Conservation (phyloP, 2,113 vertebrate genomes). For the Bagarius yarrelli region DNA sequence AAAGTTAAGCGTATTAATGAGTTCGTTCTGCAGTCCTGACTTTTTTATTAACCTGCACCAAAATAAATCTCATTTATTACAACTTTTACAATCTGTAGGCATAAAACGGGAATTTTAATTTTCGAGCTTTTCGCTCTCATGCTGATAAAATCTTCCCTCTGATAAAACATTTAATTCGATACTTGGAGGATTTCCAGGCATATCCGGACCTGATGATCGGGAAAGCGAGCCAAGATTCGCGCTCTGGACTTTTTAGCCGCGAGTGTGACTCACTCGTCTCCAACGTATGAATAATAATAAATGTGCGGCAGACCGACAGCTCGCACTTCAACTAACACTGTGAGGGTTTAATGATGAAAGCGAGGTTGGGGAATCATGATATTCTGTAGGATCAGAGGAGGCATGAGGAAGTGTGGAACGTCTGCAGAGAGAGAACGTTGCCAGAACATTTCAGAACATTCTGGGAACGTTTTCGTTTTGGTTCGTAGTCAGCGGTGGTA, state of each 20-base stretch:
- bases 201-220: not conserved
- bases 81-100: not conserved
- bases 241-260: not conserved
- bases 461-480: not conserved
- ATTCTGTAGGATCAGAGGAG: not conserved
- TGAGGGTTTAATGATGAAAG: constrained; percentile 22
- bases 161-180: constrained; percentile 6
- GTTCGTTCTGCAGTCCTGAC: too few relatives aligned
- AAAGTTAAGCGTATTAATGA: not conserved
- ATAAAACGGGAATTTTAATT: not conserved
- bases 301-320: not conserved
- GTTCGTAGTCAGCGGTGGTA: not conserved
- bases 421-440: not conserved
- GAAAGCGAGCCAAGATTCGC: not conserved
- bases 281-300: not conserved
- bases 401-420: not conserved
- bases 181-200: not conserved
- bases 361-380: too few relatives aligned
- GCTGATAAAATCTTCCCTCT: not conserved
- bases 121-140: not conserved
- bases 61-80: not conserved
- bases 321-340: not conserved
- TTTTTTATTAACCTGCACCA: not conserved
- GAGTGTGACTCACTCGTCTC: not conserved
- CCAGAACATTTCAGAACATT: not conserved